These are phyloP conservation scores for Cyclargus thomasi DNA, from an alignment of 1,140 invertebrate species.

Conservation along the genomic window DNA sequence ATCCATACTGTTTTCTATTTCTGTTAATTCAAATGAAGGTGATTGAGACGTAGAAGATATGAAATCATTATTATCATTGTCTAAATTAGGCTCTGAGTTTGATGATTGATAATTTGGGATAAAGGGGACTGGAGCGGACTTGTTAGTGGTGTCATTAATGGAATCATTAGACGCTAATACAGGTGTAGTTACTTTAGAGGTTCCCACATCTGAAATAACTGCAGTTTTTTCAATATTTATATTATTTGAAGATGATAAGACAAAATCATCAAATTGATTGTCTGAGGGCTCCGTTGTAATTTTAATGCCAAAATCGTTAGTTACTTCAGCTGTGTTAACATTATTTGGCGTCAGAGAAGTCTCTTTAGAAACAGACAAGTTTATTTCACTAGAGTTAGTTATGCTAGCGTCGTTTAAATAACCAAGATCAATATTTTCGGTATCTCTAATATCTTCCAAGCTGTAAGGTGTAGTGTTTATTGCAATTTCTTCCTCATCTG, in stretches of 20 bases:
- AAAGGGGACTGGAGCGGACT: conserved; percentile 37
- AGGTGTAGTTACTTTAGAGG: conserved; percentile 23
- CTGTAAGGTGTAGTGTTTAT: conserved; percentile 65
- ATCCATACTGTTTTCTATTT: conserved; percentile 34
- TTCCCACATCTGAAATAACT: conserved; percentile 35
- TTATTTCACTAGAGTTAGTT: background rate
- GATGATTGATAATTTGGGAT: conserved; percentile 41
- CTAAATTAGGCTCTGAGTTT: conserved; percentile 29
- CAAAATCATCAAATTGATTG: background rate
- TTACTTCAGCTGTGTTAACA: background rate
- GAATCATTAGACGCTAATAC: conserved; percentile 16
- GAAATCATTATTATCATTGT: conserved; percentile 20
- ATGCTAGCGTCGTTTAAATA: conserved; percentile 23
- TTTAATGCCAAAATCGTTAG: background rate
- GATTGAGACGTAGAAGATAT: conserved; percentile 16
- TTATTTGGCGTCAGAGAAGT: background rate
- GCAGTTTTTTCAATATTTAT: conserved; percentile 14
- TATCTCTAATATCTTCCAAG: conserved; percentile 67
- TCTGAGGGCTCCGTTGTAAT: background rate
- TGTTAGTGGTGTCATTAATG: conserved; percentile 40
- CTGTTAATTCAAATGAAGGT: conserved; percentile 25
- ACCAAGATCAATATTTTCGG: conserved; percentile 52
- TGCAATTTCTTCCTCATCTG: conserved; percentile 43
- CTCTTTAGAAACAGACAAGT: background rate
- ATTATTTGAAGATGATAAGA: conserved; percentile 11